Conservation (phyloP, 2,888 invertebrate species). For the Tanytarsus gracilentus region DNA sequence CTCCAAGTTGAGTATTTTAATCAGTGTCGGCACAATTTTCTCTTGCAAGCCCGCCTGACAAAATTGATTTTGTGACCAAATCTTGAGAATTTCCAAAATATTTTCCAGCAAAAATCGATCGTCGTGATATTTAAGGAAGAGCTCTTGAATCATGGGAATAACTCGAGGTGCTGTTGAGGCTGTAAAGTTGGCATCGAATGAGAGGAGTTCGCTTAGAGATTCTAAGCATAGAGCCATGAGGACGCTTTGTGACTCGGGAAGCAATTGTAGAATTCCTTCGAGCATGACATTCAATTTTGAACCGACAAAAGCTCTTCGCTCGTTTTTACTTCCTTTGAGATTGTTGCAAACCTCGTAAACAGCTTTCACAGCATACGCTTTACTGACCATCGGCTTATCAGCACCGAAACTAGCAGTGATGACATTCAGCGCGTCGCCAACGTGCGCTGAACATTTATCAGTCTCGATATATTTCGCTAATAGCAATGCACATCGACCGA, state of each 20-base stretch:
- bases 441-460: conserved; percentile 31
- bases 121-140: conserved; percentile 55
- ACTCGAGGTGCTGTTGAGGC: conserved; percentile 53
- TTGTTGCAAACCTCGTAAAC: conserved; percentile 44
- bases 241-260: conserved; percentile 45
- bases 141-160: conserved; percentile 55
- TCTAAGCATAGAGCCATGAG: conserved; percentile 48
- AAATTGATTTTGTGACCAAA: conserved; percentile 50
- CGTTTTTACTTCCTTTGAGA: conserved; percentile 41
- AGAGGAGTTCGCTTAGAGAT: conserved; percentile 46
- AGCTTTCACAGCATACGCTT: conserved; percentile 40
- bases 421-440: conserved; percentile 36
- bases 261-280: conserved; percentile 44
- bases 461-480: conserved; percentile 41
- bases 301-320: conserved; percentile 41
- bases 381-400: conserved; percentile 39
- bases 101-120: conserved; percentile 55
- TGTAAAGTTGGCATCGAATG: conserved; percentile 55
- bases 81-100: conserved; percentile 55
- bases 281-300: conserved; percentile 48
- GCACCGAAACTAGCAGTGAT: conserved; percentile 38
- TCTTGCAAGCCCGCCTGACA: conserved; percentile 53
- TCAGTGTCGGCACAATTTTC: conserved; percentile 56
- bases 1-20: conserved; percentile 43
- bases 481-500: conserved; percentile 42